Conservation (phyloP, 2,797 vertebrate species). For the Eupleurogrammus muticus region DNA sequence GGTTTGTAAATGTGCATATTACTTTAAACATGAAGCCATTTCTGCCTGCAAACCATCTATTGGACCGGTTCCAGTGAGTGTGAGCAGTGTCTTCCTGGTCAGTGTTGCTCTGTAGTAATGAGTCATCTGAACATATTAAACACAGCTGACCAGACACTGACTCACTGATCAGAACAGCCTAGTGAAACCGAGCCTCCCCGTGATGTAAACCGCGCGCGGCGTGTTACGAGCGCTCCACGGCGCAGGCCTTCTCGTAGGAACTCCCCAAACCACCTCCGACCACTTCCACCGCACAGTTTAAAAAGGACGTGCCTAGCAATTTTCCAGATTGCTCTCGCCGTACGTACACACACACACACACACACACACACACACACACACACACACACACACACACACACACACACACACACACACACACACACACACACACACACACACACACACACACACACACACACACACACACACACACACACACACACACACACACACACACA, state of each 20-base stretch:
- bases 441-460: too few species aligned
- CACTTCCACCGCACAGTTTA: not conserved
- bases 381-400: too few species aligned
- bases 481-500: too few species aligned
- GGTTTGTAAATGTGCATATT: not conserved
- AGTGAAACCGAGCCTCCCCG: constrained; percentile 19
- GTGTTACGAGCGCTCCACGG: constrained; percentile 1
- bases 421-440: too few species aligned
- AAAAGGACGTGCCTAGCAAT: too few species aligned
- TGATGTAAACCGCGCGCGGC: constrained; percentile 7
- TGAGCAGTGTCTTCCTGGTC: constrained; percentile 22
- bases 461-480: too few species aligned
- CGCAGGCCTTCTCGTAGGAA: not conserved
- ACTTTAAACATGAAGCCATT: not conserved
- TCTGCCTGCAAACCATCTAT: too few species aligned
- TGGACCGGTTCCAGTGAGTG: not conserved
- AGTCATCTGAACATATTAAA: constrained; percentile 66
- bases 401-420: too few species aligned
- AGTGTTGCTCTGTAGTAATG: constrained; percentile 14
- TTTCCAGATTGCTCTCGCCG: too few species aligned
- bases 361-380: too few species aligned
- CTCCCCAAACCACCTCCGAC: constrained; percentile 1
- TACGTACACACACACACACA: too few species aligned
- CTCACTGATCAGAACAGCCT: constrained; percentile 40
- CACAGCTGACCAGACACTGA: constrained; percentile 42